Evolutionary conservation across 1,140 invertebrate species (phyloP).

Genomic region (Venustaconcha ellipsiformis): DNA sequence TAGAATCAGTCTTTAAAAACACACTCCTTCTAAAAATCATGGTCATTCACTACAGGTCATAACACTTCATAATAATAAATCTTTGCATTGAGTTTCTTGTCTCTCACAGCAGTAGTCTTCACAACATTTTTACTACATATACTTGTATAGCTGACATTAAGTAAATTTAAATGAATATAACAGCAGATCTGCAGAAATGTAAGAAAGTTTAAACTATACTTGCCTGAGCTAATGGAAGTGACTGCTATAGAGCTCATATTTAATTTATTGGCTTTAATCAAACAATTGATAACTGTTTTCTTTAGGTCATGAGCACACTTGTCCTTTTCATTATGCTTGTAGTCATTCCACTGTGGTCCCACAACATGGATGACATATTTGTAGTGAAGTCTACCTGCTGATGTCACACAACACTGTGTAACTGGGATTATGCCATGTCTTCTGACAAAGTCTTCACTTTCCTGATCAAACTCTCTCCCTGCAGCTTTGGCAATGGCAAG

Average conservation of each 20-base stretch:
- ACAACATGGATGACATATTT: constrained; percentile 36
- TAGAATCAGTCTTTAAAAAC: no score
- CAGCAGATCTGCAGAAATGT: no score
- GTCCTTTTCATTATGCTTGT: constrained; percentile 9
- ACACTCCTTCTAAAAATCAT: no score
- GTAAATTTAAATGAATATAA: no score
- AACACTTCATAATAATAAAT: no score
- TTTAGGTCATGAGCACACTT: constrained; percentile 15
- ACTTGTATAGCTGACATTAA: no score
- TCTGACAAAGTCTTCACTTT: background rate
- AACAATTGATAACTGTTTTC: constrained; percentile 28
- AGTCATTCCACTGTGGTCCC: constrained; percentile 31
- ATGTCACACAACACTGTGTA: background rate
- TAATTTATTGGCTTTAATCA: background rate
- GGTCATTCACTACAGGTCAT: no score
- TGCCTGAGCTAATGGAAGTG: constrained; percentile 36
- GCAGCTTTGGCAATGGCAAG: constrained; percentile 5
- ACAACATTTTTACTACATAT: no score
- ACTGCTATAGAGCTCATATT: constrained; percentile 16
- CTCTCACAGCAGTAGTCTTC: no score
- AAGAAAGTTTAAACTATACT: background rate
- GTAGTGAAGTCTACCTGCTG: constrained; percentile 28
- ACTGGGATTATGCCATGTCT: background rate
- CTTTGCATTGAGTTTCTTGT: no score
- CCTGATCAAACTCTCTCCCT: background rate